Percentiles rank a stretch among this genome's conserved stretches.
These are phyloP conservation scores for Zenarchopterus dispar DNA, from an alignment of 2,797 vertebrate species.

Conservation along the genomic window DNA sequence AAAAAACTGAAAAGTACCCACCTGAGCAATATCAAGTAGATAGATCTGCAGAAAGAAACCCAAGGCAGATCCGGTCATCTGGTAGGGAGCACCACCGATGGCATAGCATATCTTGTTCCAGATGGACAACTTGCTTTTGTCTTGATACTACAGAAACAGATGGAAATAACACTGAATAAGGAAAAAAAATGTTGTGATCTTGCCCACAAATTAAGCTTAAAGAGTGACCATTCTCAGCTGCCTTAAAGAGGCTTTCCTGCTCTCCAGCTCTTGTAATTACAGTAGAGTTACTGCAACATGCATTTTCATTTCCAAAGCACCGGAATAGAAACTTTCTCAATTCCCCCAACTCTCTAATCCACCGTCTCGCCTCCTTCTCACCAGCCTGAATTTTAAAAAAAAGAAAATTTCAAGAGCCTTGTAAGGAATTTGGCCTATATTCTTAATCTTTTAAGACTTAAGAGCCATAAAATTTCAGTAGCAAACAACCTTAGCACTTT, in stretches of 20 bases:
- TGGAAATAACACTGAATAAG: background rate
- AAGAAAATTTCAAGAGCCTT: slow-evolving; percentile 2
- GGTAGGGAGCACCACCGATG: slow-evolving; percentile 94
- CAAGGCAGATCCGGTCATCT: slow-evolving; percentile 94
- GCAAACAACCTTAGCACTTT: slow-evolving; percentile 12
- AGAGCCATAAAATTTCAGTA: slow-evolving; percentile 13
- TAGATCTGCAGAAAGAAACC: slow-evolving; percentile 98
- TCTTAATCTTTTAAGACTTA: slow-evolving; percentile 1
- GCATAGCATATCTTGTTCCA: slow-evolving; percentile 96
- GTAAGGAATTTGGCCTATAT: slow-evolving; percentile 24
- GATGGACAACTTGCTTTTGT: slow-evolving; percentile 82
- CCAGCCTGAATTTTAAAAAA: slow-evolving; percentile 12
- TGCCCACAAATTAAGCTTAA: background rate
- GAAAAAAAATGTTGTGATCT: background rate
- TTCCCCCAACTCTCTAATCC: slow-evolving; percentile 4
- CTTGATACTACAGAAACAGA: slow-evolving; percentile 60
- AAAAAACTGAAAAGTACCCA: slow-evolving; percentile 64
- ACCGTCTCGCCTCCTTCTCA: background rate
- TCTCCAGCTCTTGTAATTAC: slow-evolving; percentile 10
- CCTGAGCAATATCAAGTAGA: slow-evolving; percentile 94
- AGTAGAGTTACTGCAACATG: slow-evolving; percentile 1
- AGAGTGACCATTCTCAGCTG: background rate
- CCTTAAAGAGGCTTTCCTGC: slow-evolving; percentile 9
- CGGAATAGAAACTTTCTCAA: slow-evolving; percentile 10
- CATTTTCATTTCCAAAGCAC: background rate